Conservation (phyloP, 2,797 vertebrate genomes). For the Acanthurus lineatus region DNA sequence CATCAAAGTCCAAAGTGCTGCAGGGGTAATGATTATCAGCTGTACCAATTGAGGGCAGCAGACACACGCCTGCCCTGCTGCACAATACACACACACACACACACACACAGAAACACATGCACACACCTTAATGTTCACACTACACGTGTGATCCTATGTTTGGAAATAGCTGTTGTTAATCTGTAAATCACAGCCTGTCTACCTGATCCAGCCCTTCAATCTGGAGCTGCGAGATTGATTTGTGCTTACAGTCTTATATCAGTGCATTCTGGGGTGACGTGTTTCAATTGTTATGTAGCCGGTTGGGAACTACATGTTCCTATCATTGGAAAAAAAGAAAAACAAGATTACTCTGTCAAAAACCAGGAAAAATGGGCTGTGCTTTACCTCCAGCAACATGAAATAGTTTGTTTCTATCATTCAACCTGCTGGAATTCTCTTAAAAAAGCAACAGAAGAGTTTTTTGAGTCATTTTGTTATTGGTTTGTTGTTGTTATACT, state of each 20-base stretch:
- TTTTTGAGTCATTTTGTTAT: not conserved
- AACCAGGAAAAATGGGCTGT: not conserved
- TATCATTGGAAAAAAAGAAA: not conserved
- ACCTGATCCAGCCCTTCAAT: slow-evolving; percentile 53
- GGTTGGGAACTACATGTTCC: slow-evolving; percentile 36
- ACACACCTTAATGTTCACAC: slow-evolving; percentile 46
- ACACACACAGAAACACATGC: slow-evolving; percentile 34
- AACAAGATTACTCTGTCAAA: slow-evolving; percentile 1
- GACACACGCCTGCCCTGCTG: slow-evolving; percentile 51
- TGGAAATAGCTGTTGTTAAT: slow-evolving; percentile 58
- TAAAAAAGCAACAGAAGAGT: not conserved
- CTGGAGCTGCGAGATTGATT: slow-evolving; percentile 50
- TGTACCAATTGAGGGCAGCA: slow-evolving; percentile 63
- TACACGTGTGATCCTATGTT: slow-evolving; percentile 48
- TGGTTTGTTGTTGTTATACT: not conserved
- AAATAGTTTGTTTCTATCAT: not conserved
- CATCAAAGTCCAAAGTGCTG: slow-evolving; percentile 67
- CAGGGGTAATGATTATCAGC: slow-evolving; percentile 77
- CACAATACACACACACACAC: slow-evolving; percentile 22
- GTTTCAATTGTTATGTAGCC: slow-evolving; percentile 23
- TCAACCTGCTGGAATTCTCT: not conserved
- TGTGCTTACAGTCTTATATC: slow-evolving; percentile 50
- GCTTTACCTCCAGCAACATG: not conserved
- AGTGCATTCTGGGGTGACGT: slow-evolving; percentile 27
- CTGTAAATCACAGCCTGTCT: slow-evolving; percentile 62